Base-by-base conservation (phyloP, 2,113 vertebrate genomes). In the Gallinago undulata region DNA sequence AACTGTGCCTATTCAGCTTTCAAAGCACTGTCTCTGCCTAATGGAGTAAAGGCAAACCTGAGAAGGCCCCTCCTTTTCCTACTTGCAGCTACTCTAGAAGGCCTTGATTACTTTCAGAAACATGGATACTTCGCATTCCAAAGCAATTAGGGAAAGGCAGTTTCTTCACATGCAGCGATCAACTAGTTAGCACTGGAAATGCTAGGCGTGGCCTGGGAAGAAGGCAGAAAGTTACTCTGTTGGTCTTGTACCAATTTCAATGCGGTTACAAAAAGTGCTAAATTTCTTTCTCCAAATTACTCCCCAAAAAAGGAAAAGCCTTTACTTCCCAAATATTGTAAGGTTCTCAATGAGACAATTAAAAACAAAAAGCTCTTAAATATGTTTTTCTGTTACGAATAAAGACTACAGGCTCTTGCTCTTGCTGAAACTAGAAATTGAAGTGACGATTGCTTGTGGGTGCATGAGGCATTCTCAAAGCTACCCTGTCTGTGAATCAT, bases 401-500 rank as follows among this genome's bases (percentile, higher is more conserved):
- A 51, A 51, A 51, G 13, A 51, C 50, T 25, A 51, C 50, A 27
- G 14, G 50, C 12, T 25, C 50, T 25, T 51, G 50, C 24, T 27
- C 50, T 51, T 51, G 50, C 50, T 25, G 24, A 51, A 51, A 51
- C 50, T 24, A 51, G 47, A 48, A 48, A 48, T 48, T 48, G 47
- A 48, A 48, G 47, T 22, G 47, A 48, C 19, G 10, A 48, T 24
- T 51, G 50, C 50, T 25, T 25, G 47, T 13, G 23, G 50, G 50
- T 51, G 50, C 13, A 24, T 51, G 50, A 51, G 50, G 24, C 25
- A 24, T 51, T 51, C 50, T 51, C 50, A 51, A 13, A 73, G 27
- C 6, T 9, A 30, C 27, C 0, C 3, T 3, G 7, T 7, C 24
- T 33, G 28, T 11, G 33, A 86, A 6, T 18, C 7, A 16, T 17